These are phyloP conservation scores for Xiphophorus birchmanni DNA, from an alignment of 2,797 vertebrate species.

Conservation along the genomic window DNA sequence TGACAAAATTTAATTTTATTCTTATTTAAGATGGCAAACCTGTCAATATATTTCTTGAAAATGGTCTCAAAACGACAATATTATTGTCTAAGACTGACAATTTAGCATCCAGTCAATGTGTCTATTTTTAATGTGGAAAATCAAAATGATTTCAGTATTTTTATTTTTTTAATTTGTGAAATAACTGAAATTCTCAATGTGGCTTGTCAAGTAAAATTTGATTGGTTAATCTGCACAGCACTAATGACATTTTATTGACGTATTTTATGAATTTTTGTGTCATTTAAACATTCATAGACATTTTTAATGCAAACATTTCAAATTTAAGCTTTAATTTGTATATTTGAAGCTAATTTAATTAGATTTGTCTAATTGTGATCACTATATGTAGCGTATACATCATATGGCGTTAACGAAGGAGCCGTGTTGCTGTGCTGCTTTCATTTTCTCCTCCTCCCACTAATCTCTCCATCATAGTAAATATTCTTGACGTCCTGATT, in stretches of 20 bases:
- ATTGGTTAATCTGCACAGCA: background rate
- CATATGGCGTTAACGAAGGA: no score
- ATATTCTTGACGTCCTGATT: conserved; percentile 57
- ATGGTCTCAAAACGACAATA: no score
- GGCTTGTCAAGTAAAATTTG: background rate
- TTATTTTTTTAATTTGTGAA: background rate
- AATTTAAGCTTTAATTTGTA: no score
- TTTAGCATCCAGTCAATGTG: background rate
- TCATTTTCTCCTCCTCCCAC: conserved; percentile 36
- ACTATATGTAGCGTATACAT: background rate
- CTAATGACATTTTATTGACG: background rate
- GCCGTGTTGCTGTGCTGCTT: conserved; percentile 3
- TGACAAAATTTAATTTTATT: no score
- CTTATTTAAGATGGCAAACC: no score
- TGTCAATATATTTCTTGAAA: no score
- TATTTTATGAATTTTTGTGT: background rate
- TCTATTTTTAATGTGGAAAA: background rate
- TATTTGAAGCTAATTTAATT: background rate
- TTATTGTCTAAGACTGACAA: no score
- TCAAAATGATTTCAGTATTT: no score
- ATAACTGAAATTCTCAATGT: background rate
- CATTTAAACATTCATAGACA: background rate
- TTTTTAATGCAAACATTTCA: background rate
- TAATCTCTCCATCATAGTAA: conserved; percentile 41
- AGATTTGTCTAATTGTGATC: background rate